Conservation (phyloP, 2,113 vertebrate genomes). For the Natator depressus region DNA sequence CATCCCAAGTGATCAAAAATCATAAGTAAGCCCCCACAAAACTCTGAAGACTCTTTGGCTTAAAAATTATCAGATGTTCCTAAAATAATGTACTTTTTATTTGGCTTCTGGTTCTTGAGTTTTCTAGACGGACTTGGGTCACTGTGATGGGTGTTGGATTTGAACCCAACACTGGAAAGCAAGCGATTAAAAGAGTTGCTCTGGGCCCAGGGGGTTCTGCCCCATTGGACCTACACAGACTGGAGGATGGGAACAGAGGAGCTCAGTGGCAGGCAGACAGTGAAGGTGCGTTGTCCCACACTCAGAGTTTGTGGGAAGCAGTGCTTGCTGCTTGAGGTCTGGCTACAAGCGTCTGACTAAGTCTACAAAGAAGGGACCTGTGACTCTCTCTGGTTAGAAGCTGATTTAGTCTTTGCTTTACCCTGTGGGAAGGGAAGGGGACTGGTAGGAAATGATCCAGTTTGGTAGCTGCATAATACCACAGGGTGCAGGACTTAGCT, state of each 20-base stretch:
- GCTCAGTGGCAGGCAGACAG: neutral
- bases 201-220: neutral
- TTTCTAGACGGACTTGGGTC: neutral
- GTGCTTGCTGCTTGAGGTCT: neutral
- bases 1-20: neutral
- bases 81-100: neutral
- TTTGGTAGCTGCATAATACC: neutral
- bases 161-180: neutral
- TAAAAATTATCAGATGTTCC: too few species aligned
- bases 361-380: neutral
- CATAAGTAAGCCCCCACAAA: neutral
- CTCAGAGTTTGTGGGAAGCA: neutral
- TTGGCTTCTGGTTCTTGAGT: neutral
- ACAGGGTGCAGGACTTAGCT: neutral
- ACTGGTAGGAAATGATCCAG: neutral
- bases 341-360: neutral
- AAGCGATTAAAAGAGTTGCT: neutral
- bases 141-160: neutral
- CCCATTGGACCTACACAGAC: neutral
- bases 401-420: neutral
- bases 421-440: neutral
- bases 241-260: neutral
- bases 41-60: neutral
- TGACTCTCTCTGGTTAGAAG: neutral
- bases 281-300: neutral